phyloP scores from a whole-genome alignment of 2,113 vertebrate genomes.

The Oryzias melastigma region DNA sequence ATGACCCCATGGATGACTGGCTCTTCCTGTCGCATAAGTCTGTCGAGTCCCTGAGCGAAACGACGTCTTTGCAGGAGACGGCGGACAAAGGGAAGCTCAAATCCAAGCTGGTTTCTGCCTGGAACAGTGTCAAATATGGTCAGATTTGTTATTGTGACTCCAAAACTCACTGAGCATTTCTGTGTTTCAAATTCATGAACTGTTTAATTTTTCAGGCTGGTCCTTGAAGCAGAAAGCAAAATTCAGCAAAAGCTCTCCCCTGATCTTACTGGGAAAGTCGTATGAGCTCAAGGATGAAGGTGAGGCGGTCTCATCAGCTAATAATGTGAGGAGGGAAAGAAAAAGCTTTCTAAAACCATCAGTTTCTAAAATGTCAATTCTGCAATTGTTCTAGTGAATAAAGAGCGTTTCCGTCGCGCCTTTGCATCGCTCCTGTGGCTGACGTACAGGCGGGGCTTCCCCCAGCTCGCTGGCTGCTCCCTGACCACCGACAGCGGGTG shows the following conservation, averaged over 20 bases:
- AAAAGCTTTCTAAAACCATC: neutral
- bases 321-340: neutral
- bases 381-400: constrained; percentile 68
- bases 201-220: constrained; percentile 73
- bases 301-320: constrained; percentile 36
- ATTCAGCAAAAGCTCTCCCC: constrained; percentile 81
- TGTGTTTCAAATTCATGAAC: neutral
- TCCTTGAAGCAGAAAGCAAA: constrained; percentile 82
- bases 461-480: constrained; percentile 69
- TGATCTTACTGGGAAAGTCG: constrained; percentile 80
- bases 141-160: constrained; percentile 18
- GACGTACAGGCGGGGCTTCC: constrained; percentile 86
- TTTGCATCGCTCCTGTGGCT: constrained; percentile 86
- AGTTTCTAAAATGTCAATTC: neutral
- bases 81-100: constrained; percentile 83
- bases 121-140: constrained; percentile 93
- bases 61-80: constrained; percentile 31
- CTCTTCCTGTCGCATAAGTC: constrained; percentile 51
- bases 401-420: constrained; percentile 76
- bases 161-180: neutral
- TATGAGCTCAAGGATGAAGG: constrained; percentile 79
- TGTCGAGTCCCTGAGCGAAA: neutral
- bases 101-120: constrained; percentile 81
- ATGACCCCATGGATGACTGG: constrained; percentile 58
- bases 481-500: constrained; percentile 88